Percentiles rank a stretch among this genome's conserved stretches.
phyloP scores from a whole-genome alignment of 2,888 invertebrate genomes.

The Athalia cordata region DNA sequence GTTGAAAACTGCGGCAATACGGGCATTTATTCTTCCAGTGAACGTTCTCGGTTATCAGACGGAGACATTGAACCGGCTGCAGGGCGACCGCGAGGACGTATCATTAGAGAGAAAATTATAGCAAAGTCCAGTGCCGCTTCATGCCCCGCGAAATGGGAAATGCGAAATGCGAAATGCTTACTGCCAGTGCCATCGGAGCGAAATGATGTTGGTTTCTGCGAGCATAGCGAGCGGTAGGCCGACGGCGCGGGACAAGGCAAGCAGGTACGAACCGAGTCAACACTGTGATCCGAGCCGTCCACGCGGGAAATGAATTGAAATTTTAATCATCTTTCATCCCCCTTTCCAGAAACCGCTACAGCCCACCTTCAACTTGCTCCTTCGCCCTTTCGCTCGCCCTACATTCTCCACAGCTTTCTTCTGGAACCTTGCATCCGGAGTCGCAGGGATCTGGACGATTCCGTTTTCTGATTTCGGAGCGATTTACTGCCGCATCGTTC shows the following conservation, averaged over 20 bases:
- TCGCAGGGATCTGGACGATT: too few species aligned
- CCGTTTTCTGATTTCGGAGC: too few species aligned
- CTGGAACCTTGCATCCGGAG: too few species aligned
- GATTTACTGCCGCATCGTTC: too few species aligned
- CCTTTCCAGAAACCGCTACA: constrained; percentile 8
- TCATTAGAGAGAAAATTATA: constrained; percentile 65
- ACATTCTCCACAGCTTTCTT: neutral
- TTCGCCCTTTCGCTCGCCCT: neutral
- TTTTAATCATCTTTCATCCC: constrained; percentile 62
- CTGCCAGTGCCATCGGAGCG: constrained; percentile 22
- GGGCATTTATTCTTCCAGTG: constrained; percentile 14
- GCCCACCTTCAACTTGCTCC: neutral
- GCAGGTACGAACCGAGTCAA: neutral
- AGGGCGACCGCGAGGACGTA: constrained; percentile 51
- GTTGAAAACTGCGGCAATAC: constrained; percentile 11
- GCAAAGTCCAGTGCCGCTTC: constrained; percentile 56
- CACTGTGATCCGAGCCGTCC: constrained; percentile 60
- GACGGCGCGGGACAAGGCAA: constrained; percentile 42
- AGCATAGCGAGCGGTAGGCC: too few species aligned
- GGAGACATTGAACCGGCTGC: constrained; percentile 55
- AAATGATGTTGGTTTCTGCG: constrained; percentile 41
- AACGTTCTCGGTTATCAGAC: constrained; percentile 23
- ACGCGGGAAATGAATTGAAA: constrained; percentile 66
- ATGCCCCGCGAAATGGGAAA: constrained; percentile 45
- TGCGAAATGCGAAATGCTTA: constrained; percentile 48